Base-by-base conservation (phyloP, 2,113 vertebrate genomes). In the Clarias gariepinus region DNA sequence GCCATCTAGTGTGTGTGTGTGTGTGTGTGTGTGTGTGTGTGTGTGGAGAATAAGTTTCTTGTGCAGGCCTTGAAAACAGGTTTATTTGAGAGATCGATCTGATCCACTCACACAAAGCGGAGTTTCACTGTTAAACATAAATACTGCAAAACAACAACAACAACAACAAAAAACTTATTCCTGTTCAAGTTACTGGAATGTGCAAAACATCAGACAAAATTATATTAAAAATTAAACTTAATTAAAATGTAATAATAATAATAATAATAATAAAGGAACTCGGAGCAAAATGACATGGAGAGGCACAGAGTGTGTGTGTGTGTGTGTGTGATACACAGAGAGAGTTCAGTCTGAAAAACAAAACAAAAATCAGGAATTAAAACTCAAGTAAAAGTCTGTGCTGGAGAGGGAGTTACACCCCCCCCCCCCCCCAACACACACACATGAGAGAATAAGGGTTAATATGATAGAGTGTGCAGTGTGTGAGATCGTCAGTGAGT, bases 41-140 rank as follows among this genome's bases (percentile, higher is more conserved):
- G 61, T 64, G 1, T 12, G 30, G 16, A 3, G 15, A 36, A 30
- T 3, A 18, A 19, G 30, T 71, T 41, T 19, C 9, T 25, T 30
- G 28, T 64, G 10, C 60, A 63, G 47, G 47, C 80, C 9, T 58
- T 87, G 66, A 88, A 89, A 86, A 86, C 16, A 36, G 21, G 53
- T 91, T 91, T 89, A 92, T 90, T 91, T 89, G 63, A 47, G 73
- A 60, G 41, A 61, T 25, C 4, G 64, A 52, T 60, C 77, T 66
- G 60, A 74, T 25, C 55, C 66, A 25, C 74, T 73, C 60, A 13
- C 73, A 69, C 69, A 77, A 57, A 52, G 58, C 82, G 58, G 36
- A 77, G n/a, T 28, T 41, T 79, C 2, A 81, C 2, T 21, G 23
- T 41, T 55, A 16, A 18, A 89, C 63, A 82, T 64, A 78, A 83